phyloP scores from a whole-genome alignment of 2,797 vertebrate species.

The Scyliorhinus canicula region DNA sequence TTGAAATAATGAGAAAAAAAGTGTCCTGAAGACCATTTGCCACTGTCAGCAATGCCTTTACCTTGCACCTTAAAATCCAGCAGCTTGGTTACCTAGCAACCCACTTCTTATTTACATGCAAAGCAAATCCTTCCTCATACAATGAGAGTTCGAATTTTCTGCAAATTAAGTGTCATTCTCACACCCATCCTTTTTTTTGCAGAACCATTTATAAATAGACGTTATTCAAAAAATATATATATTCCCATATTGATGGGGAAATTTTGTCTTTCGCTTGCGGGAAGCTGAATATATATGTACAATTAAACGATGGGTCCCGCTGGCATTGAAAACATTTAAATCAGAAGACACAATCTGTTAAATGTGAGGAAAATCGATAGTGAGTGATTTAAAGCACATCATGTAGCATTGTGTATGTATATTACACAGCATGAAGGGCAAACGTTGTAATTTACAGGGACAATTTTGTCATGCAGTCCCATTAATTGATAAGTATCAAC shows the following conservation, averaged over 20 bases:
- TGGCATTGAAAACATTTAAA: not conserved
- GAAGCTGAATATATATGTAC: not conserved
- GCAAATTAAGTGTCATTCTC: constrained; percentile 21
- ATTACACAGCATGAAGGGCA: not conserved
- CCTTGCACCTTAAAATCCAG: constrained; percentile 27
- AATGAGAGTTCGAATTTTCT: not conserved
- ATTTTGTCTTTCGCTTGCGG: not conserved
- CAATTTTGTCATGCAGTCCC: not conserved
- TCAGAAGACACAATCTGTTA: not conserved
- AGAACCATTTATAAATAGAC: constrained; percentile 14
- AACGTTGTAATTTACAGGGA: not conserved
- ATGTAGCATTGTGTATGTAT: not conserved
- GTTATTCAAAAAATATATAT: not conserved
- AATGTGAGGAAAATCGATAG: not conserved
- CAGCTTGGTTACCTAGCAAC: constrained; percentile 38
- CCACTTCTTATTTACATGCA: constrained; percentile 26
- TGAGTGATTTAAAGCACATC: not conserved
- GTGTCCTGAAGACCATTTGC: not conserved
- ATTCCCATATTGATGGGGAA: not conserved
- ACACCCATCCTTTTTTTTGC: not conserved
- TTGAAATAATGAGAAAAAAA: constrained; percentile 9
- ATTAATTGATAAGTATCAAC: not conserved
- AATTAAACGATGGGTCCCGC: not conserved
- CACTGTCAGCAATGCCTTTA: not conserved
- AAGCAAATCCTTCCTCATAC: constrained; percentile 13